These are phyloP conservation scores for Callaeas wilsoni DNA, from an alignment of 2,113 vertebrate species.

Conservation along the genomic window DNA sequence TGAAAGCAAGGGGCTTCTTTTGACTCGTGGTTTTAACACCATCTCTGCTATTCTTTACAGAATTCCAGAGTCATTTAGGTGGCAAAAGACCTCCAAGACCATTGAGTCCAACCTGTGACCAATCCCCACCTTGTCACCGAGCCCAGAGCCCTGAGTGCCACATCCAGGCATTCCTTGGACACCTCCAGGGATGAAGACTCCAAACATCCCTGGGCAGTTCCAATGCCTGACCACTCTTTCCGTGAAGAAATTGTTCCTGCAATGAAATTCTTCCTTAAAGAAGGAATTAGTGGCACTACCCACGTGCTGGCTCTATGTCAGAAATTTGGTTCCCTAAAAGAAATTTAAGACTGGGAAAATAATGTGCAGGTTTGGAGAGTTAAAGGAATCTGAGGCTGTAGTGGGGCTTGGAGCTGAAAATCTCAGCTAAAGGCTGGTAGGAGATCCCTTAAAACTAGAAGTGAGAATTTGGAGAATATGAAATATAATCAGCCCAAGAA, in stretches of 20 bases:
- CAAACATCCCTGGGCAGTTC: neutral
- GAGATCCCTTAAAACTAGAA: neutral
- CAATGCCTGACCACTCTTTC: neutral
- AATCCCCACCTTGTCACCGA: neutral
- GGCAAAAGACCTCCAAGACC: neutral
- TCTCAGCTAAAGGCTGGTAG: neutral
- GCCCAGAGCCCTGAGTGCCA: neutral
- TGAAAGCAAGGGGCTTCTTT: neutral
- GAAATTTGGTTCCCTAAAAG: neutral
- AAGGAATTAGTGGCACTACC: neutral
- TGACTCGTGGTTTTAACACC: neutral
- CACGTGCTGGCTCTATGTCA: fast-evolving
- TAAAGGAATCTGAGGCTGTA: neutral
- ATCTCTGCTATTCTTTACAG: neutral
- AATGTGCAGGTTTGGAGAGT: neutral
- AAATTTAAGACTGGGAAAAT: neutral
- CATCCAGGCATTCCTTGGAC: fast-evolving
- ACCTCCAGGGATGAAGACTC: neutral
- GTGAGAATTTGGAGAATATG: neutral
- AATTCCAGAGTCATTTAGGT: neutral
- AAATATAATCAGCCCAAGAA: neutral
- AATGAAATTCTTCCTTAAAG: neutral
- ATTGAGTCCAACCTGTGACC: neutral
- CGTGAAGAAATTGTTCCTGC: neutral
- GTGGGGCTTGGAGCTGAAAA: neutral